phyloP scores from a whole-genome alignment of 1,140 invertebrate genomes.

The Argopecten irradians region DNA sequence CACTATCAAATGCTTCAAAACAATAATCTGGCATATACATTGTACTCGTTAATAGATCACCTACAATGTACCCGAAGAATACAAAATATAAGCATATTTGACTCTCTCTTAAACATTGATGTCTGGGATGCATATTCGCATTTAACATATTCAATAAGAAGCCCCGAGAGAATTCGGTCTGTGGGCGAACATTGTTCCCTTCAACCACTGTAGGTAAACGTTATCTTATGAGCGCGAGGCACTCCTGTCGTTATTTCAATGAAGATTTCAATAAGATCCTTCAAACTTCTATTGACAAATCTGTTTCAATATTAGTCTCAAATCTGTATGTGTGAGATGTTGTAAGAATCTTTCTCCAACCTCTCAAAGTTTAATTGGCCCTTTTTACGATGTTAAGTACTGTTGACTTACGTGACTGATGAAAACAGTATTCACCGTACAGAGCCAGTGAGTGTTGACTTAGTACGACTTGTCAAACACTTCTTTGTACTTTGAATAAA shows the following conservation, averaged over 20 bases:
- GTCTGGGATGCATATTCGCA: no score
- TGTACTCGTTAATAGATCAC: no score
- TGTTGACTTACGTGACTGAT: background rate
- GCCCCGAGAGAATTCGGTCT: background rate
- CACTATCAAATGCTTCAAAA: no score
- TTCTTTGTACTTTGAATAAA: background rate
- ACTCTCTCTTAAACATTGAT: no score
- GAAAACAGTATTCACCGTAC: background rate
- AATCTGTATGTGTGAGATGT: background rate
- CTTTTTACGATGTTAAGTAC: background rate
- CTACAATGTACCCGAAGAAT: no score
- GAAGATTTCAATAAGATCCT: background rate
- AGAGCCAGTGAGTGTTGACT: background rate
- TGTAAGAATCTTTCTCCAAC: background rate
- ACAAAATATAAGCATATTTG: no score
- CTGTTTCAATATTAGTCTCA: constrained; percentile 4
- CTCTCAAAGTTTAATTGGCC: background rate
- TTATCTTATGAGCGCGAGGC: background rate
- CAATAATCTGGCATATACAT: no score
- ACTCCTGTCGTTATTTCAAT: background rate
- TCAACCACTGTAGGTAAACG: background rate
- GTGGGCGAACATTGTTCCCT: background rate
- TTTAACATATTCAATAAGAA: no score
- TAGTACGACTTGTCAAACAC: background rate
- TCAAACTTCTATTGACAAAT: background rate